Base-by-base conservation (phyloP, 2,113 vertebrate species). In the Genyomyrus donnyi region DNA sequence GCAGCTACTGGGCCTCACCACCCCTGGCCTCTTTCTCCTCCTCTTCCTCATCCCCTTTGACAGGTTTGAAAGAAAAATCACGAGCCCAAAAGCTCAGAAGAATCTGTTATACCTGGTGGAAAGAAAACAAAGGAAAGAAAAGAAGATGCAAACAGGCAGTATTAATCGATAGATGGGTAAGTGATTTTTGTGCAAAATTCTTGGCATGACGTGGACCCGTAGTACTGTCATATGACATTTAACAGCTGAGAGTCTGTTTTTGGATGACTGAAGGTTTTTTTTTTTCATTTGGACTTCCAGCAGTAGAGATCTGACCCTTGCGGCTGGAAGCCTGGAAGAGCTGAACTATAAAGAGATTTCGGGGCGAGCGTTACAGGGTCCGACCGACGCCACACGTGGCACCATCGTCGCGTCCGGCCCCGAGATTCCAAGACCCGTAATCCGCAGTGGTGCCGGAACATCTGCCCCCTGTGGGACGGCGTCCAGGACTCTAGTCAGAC, bases 141-240 rank as follows among this genome's bases (percentile, higher is more conserved):
- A 53, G 15, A 21, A 56, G 21, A n/a, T 1, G 19, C 0, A 77
- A 95, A 95, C 93, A 94, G 92, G 92, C 91, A 92, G 92, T 94
- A 93, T 94, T 92, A 90, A 90, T 93, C 91, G 91, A 91, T 92
- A 89, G 90, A 88, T 94, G 92, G 93, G 35, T 77, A 66, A 27
- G 62, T 70, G 62, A 31, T 31, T 70, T 31, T 70, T 13, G 62
- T 27, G n/a, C 10, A 70, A 31, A 31, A 3, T 11, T 70, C 62
- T 91, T 94, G 92, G 92, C 93, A 91, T 85, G 80, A 92, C 90
- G 77, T 62, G 46, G 74, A 88, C 90, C 80, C 53, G 89, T 92
- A 91, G 91, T 94, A 91, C 92, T 93, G 94, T 92, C 92, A 89
- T 90, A 92, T 93, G 93, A 94, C 92, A 92, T 91, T 92, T 92